Base-by-base conservation (phyloP, 2,888 invertebrate species). In the Cosmia trapezina region DNA sequence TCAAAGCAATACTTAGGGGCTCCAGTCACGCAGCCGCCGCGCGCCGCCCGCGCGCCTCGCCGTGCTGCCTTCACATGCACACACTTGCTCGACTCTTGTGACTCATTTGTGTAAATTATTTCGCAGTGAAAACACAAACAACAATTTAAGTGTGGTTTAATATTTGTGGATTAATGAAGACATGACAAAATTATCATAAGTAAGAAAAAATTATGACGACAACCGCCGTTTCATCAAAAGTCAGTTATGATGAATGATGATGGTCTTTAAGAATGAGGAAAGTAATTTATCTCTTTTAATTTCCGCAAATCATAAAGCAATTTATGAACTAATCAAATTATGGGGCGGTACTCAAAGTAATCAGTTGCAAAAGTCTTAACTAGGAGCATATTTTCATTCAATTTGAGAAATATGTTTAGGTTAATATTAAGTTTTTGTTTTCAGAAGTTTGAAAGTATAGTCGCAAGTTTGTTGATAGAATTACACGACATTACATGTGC, bases 1-100 rank as follows among this genome's bases (percentile, higher is more conserved):
- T 91, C 91, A 90, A 91, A 91, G 92, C 87, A 89, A 91, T 92
- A 91, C 89, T 92, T 91, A 90, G 84, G 88, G 73, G 87, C 86
- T 76, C 91, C 80, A 84, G 92, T 90, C 92, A 91, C 91, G 92
- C 91, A 86, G 89, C 70, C 75, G 73, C 84, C 85, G 83, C 83
- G 83, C 84, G 80, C 84, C 80, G 72, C 72, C 72, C 83, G 81
- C 83, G 66, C 86, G 81, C 83, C 75, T 78, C 75, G 61, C 71
- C 8, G 70, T 78, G 88, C 86, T 70, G 51, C 72, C 81, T 89
- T 89, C 51, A 76, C 80, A 61, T 12, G 17, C 14, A 60, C 49
- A 19, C 19, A 33, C 54, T 56, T 43, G 28, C 63, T 49, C 8
- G 4, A 41, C 19, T 57, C 17, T 37, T n/a, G 17, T 4, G 6